Base-by-base conservation (phyloP, 1,140 invertebrate genomes). In the Delia radicum region DNA sequence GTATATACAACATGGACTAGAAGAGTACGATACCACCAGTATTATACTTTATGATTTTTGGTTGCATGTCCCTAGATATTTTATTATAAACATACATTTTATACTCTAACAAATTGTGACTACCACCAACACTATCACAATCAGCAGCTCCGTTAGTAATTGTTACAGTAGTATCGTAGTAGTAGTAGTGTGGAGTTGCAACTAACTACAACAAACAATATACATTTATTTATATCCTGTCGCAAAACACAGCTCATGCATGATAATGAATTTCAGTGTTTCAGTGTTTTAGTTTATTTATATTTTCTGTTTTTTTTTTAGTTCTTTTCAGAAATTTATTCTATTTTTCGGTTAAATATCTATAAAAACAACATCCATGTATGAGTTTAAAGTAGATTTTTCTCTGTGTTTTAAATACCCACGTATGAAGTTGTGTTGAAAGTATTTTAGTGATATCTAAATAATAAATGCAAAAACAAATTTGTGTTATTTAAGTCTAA, bases 31-130 rank as follows among this genome's bases (percentile, higher is more conserved):
- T 69, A 55, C 48, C 18, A 55, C 48, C 18, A 21, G n/a, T 10
- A 69, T 69, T 69, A 37, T 69, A 69, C 29, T 69, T 69, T 69
- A 69, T 69, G 65, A 69, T 69, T 69, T 69, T 69, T 33, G 65
- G 65, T 37, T 69, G 65, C 29, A 69, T 33, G 65, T 69, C 65
- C 29, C 65, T 33, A 12, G 29, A 37, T 69, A n/a, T n/a, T 69
- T 69, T 69, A 69, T 69, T 69, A 69, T 69, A 33, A 69, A 69
- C 10, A 33, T 37, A 33, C 13, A 13, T 63, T 63, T 24, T 63
- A 10, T n/a, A n/a, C n/a, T n/a, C n/a, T n/a, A n/a, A n/a, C n/a
- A n/a, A n/a, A n/a, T 37, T 37, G 33, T 37, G 8, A 10, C 33
- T 37, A 37, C 48, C n/a, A 55, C 18, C n/a, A 5, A 3, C n/a